Percentiles rank a stretch among this genome's conserved stretches.
phyloP scores from a whole-genome alignment of 2,888 invertebrate genomes.

The Epirrhoe tristata region DNA sequence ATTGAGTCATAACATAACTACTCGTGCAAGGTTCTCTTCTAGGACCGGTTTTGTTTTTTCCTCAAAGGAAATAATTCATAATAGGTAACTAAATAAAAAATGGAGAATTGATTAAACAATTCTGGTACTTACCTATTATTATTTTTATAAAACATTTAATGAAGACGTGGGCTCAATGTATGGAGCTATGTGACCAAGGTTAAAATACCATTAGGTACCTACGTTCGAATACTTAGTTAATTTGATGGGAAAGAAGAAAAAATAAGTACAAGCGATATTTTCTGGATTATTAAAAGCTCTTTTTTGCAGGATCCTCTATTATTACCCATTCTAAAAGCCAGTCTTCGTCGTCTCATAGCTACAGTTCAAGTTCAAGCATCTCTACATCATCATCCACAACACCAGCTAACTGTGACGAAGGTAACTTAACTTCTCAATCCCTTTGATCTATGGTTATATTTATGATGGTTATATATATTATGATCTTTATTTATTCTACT shows the following conservation, averaged over 20 bases:
- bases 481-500: too few species aligned
- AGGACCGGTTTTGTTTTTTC: constrained; percentile 7
- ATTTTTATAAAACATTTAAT: too few species aligned
- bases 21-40: constrained; percentile 11
- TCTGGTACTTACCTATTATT: background rate
- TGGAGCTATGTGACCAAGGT: too few species aligned
- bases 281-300: background rate
- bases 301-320: constrained; percentile 3
- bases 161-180: too few species aligned
- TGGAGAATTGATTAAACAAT: background rate
- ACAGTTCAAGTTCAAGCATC: constrained; percentile 1
- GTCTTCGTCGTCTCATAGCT: background rate
- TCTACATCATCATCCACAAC: constrained; percentile 8
- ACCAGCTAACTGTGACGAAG: background rate
- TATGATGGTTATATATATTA: too few species aligned
- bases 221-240: too few species aligned
- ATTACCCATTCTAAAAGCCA: background rate
- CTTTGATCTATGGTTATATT: too few species aligned
- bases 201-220: too few species aligned
- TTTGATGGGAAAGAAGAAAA: too few species aligned
- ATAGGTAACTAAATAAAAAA: background rate
- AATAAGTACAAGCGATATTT: background rate
- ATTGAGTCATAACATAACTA: constrained; percentile 9
- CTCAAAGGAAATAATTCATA: background rate
- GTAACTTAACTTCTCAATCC: background rate